These are phyloP conservation scores for Hirtodrosophila cameraria DNA, from an alignment of 2,888 invertebrate species.

Conservation along the genomic window DNA sequence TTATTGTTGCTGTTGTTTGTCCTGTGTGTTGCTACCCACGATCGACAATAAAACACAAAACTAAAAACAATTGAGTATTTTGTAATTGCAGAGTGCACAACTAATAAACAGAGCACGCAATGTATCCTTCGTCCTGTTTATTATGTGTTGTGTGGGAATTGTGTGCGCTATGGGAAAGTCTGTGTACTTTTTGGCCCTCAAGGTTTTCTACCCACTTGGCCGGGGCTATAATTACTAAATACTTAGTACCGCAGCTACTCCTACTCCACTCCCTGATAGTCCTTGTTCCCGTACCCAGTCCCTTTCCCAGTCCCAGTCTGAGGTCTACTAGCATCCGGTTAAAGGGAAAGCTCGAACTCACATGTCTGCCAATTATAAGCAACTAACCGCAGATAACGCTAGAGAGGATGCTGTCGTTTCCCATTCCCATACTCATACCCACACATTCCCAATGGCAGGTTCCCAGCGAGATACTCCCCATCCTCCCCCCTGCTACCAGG, in stretches of 20 bases:
- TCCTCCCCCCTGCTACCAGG: not conserved
- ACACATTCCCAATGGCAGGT: slow-evolving; percentile 17
- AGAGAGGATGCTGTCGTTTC: slow-evolving; percentile 62
- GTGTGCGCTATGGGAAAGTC: slow-evolving; percentile 60
- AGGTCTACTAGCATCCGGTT: slow-evolving; percentile 62
- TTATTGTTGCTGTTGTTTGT: too few species aligned
- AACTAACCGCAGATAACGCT: slow-evolving; percentile 74
- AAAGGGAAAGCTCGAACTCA: slow-evolving; percentile 66
- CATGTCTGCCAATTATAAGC: slow-evolving; percentile 78
- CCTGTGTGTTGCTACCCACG: slow-evolving; percentile 1
- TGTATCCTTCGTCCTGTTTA: slow-evolving; percentile 30
- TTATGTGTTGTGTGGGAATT: slow-evolving; percentile 58
- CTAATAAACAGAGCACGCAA: slow-evolving; percentile 69
- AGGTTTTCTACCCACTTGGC: slow-evolving; percentile 26
- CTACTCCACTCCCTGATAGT: slow-evolving; percentile 3
- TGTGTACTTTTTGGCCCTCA: slow-evolving; percentile 8
- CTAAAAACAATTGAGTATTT: slow-evolving; percentile 50
- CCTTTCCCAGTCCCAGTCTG: not conserved
- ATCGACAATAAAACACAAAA: slow-evolving; percentile 43
- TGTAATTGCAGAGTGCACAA: slow-evolving; percentile 62
- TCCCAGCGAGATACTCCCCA: not conserved
- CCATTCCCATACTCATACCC: slow-evolving; percentile 24
- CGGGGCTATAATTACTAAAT: slow-evolving; percentile 57
- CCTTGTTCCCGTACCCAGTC: not conserved
- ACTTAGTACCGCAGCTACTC: slow-evolving; percentile 38